phyloP scores from a whole-genome alignment of 2,888 invertebrate species.

The Mesorhabditis spiculigera region DNA sequence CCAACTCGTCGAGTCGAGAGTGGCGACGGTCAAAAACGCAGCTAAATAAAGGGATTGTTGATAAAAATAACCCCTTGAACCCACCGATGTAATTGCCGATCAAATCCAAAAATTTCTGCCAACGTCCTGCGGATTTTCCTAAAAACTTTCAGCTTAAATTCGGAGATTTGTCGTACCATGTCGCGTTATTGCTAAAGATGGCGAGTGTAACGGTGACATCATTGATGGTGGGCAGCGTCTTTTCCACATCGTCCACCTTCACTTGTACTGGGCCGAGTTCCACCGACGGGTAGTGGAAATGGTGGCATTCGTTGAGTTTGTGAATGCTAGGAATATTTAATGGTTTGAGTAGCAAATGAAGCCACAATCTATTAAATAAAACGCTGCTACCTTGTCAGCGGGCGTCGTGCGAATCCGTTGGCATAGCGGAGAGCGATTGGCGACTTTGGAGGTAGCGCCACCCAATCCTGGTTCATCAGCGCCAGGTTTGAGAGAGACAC shows the following conservation, averaged over 20 bases:
- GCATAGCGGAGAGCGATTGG: background rate
- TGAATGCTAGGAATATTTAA: conserved; percentile 21
- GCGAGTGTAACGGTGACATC: conserved; percentile 11
- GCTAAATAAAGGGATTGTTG: background rate
- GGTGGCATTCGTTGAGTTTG: conserved; percentile 86
- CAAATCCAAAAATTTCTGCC: conserved; percentile 33
- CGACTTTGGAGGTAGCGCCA: background rate
- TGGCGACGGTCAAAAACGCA: conserved; percentile 32
- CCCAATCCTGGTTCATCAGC: conserved; percentile 4
- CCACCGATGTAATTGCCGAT: conserved; percentile 77
- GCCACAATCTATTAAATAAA: background rate
- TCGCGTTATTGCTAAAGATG: conserved; percentile 20
- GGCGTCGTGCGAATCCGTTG: background rate
- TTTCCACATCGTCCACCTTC: conserved; percentile 6
- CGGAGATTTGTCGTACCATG: conserved; percentile 15
- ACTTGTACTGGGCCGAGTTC: conserved; percentile 76
- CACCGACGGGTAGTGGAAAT: conserved; percentile 94
- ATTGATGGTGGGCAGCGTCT: background rate
- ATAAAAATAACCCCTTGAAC: conserved; percentile 63
- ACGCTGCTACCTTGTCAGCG: background rate
- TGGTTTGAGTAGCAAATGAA: background rate
- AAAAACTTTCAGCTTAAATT: background rate
- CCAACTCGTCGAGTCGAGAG: conserved; percentile 32
- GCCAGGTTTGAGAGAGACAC: background rate
- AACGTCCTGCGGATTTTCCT: conserved; percentile 12